Evolutionary conservation across 1,140 invertebrate genomes (phyloP), one percentile per base, ranked within the genome.

Genomic region (Ips nitidus): DNA sequence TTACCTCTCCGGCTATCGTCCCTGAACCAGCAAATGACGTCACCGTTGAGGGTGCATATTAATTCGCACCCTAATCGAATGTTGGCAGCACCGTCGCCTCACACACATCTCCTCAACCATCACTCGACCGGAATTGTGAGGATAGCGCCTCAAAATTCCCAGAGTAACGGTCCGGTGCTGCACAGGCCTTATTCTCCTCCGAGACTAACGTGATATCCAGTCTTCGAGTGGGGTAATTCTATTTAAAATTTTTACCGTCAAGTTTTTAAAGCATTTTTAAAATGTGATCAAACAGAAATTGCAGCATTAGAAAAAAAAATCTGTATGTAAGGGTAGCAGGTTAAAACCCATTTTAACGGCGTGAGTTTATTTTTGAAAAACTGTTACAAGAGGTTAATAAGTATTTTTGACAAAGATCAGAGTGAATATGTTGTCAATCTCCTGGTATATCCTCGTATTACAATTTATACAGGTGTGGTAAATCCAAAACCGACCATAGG

Each of bases 111-210:
- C 39, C 69, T 72, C 4, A 71, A 69, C 57, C 55, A 73, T 56
- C 60, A 62, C 38, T 4, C 7, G n/a, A 71, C 72, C 8, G 76
- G 79, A n/a, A 80, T 81, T 43, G 74, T 78, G 39, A 60, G 76
- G 62, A 78, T 76, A 76, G 78, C 76, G n/a, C 76, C 77, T 57
- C 73, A 77, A 37, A 78, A 72, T 62, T 74, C 77, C 39, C 66
- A 72, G 38, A 69, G 70, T 63, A 74, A 67, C 53, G 79, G 73
- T 52, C 78, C 78, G 52, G 74, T 83, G 55, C 70, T 85, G 57
- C 84, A 85, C 72, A 74, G 84, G 69, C 84, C 84, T 52, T 85
- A 84, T 75, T 85, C 84, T 50, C 84, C 84, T 55, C 77, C 83
- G 3, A 76, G 81, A 70, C 78, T 76, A 77, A 84, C 80, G 83